These are phyloP conservation scores for Centrocercus urophasianus DNA, from an alignment of 2,113 vertebrate species.

Conservation along the genomic window DNA sequence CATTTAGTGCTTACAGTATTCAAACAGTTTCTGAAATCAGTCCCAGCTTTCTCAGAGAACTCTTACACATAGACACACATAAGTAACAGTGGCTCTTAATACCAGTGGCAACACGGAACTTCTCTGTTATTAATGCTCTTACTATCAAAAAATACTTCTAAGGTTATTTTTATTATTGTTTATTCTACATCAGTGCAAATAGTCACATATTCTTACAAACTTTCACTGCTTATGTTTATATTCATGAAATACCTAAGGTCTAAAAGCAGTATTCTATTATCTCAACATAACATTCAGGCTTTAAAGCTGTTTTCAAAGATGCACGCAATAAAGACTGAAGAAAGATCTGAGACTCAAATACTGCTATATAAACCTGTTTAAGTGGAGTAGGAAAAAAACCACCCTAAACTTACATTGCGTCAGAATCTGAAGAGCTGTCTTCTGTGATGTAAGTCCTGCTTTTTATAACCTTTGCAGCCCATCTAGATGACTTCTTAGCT, in stretches of 20 bases:
- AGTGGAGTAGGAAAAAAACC: accelerated
- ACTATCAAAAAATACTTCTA: background rate
- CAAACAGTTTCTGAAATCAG: background rate
- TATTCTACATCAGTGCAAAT: background rate
- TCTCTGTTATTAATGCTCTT: background rate
- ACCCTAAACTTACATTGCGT: constrained; percentile 13
- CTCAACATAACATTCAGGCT: background rate
- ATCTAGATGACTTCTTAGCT: accelerated
- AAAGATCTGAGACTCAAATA: background rate
- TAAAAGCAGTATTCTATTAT: background rate
- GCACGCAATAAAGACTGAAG: background rate
- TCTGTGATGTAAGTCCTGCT: accelerated
- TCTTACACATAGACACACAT: background rate
- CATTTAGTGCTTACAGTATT: background rate
- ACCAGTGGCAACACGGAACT: background rate
- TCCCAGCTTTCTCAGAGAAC: background rate
- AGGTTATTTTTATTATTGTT: background rate
- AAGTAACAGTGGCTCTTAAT: background rate
- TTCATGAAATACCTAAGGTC: background rate
- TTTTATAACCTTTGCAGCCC: accelerated
- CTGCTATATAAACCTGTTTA: accelerated
- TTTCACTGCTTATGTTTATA: background rate
- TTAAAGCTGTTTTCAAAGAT: background rate
- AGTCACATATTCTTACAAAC: background rate
- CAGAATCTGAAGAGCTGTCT: background rate